Conservation (phyloP, 2,113 vertebrate genomes). For the Chaenogobius annularis region DNA sequence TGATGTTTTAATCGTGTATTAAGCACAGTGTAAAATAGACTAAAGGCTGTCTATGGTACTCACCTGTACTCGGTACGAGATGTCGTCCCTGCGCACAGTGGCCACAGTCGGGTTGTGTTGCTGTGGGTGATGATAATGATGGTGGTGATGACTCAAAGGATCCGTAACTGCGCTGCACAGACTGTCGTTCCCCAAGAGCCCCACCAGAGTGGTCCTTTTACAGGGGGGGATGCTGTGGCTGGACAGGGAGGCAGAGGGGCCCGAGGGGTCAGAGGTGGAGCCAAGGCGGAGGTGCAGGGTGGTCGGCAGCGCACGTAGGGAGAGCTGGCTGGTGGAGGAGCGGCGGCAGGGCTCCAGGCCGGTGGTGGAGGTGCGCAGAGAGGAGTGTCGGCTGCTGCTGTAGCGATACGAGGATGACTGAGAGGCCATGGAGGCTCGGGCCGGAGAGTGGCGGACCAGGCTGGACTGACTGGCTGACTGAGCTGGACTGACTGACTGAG, state of each 20-base stretch:
- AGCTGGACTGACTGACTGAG: conserved; percentile 94
- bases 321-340: conserved; percentile 96
- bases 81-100: conserved; percentile 89
- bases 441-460: conserved; percentile 92
- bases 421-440: conserved; percentile 92
- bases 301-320: conserved; percentile 90
- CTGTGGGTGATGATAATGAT: conserved; percentile 80
- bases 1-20: neutral
- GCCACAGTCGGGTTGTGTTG: conserved; percentile 76
- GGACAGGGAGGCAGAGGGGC: conserved; percentile 91
- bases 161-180: conserved; percentile 75
- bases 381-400: conserved; percentile 93
- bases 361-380: conserved; percentile 89
- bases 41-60: neutral
- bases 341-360: conserved; percentile 94
- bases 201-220: conserved; percentile 92
- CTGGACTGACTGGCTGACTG: too few relatives aligned
- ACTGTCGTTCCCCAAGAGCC: conserved; percentile 89
- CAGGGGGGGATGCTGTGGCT: conserved; percentile 97
- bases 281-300: conserved; percentile 95
- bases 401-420: conserved; percentile 96
- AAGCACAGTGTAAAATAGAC: neutral
- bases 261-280: conserved; percentile 82
- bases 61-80: conserved; percentile 97
- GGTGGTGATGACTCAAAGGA: conserved; percentile 62